Conservation (phyloP, 2,797 vertebrate genomes). For the Hemibagrus guttatus region DNA sequence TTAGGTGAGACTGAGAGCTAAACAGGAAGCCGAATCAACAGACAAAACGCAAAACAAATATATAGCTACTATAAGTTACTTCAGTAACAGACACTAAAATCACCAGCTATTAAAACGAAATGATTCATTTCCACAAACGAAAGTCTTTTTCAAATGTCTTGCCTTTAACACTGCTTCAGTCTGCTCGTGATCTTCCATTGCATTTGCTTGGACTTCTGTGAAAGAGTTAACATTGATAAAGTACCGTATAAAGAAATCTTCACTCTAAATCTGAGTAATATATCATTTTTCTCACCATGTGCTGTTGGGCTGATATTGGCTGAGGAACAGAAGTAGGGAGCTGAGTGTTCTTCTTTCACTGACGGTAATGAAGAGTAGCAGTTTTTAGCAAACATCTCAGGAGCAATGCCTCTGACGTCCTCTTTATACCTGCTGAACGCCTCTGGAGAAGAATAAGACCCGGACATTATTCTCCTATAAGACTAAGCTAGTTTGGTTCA, state of each 20-base stretch:
- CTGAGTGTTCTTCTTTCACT: conserved; percentile 44
- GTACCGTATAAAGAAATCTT: not conserved
- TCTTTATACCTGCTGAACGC: conserved; percentile 50
- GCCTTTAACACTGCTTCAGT: conserved; percentile 64
- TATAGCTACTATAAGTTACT: not conserved
- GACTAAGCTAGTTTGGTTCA: not conserved
- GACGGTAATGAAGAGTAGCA: conserved; percentile 13
- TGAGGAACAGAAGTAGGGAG: conserved; percentile 30
- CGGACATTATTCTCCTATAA: not conserved
- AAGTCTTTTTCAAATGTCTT: not conserved
- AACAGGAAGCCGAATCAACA: not conserved
- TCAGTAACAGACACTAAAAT: not conserved
- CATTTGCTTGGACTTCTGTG: conserved; percentile 47
- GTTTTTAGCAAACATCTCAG: conserved; percentile 39
- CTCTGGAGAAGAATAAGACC: conserved; percentile 31
- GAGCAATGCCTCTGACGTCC: not conserved
- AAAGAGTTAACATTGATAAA: not conserved
- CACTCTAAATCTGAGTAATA: not conserved
- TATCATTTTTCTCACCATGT: conserved; percentile 36
- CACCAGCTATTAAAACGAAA: not conserved
- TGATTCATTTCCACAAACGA: not conserved
- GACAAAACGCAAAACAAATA: not conserved
- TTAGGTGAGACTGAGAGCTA: not conserved
- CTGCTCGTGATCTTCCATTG: conserved; percentile 56
- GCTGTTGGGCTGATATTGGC: conserved; percentile 4